Evolutionary conservation across 2,797 vertebrate genomes (phyloP).

Genomic region (Acridotheres tristis): DNA sequence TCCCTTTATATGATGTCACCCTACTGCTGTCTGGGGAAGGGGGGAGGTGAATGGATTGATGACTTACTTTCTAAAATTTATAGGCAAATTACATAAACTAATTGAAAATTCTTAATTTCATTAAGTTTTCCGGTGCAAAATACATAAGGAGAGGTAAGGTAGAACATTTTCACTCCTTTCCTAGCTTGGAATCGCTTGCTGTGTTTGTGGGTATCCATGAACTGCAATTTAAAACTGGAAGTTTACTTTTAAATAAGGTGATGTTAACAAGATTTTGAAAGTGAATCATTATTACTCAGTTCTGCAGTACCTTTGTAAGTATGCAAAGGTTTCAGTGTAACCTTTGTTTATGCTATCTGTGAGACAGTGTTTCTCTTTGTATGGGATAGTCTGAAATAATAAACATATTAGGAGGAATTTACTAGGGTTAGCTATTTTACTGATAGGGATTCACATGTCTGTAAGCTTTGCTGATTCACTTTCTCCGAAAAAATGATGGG

Average conservation of each 20-base stretch:
- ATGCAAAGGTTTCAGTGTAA: background rate
- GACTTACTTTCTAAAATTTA: background rate
- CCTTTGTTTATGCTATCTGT: background rate
- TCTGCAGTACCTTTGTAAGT: background rate
- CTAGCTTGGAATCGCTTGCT: background rate
- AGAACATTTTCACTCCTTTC: background rate
- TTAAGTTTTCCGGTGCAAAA: background rate
- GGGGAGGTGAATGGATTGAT: background rate
- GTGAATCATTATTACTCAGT: background rate
- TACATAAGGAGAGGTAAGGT: background rate
- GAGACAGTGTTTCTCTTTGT: background rate
- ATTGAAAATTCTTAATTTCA: background rate
- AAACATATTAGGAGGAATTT: background rate
- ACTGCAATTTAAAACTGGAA: background rate
- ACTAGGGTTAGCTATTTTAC: background rate
- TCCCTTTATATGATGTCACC: conserved; percentile 69
- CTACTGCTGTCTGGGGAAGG: background rate
- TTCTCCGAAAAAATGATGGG: background rate
- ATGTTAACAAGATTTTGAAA: background rate
- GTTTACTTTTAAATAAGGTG: background rate
- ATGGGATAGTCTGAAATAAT: background rate
- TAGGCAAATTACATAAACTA: background rate
- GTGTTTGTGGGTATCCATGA: background rate
- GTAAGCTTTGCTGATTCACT: background rate
- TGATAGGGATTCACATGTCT: background rate